Conservation (phyloP, 2,113 vertebrate species). For the Rhynchopsitta pachyrhyncha region DNA sequence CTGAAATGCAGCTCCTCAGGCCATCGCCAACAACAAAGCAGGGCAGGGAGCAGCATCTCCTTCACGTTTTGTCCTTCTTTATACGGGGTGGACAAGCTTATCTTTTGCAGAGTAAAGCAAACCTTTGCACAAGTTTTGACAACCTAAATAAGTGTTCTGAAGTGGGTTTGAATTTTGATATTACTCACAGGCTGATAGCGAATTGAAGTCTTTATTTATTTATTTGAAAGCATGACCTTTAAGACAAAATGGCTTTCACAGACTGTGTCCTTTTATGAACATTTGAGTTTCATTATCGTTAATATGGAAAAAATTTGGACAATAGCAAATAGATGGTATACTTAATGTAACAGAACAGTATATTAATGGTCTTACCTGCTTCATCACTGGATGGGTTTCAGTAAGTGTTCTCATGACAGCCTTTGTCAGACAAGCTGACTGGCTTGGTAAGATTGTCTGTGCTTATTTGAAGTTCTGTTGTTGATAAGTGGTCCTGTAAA, state of each 20-base stretch:
- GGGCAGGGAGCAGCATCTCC: background rate
- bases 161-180: background rate
- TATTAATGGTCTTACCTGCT: background rate
- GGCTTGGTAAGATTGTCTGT: background rate
- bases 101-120: background rate
- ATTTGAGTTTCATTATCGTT: background rate
- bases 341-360: background rate
- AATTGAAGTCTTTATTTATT: background rate
- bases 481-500: background rate
- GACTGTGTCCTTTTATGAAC: background rate
- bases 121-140: background rate
- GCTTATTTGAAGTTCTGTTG: background rate
- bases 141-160: background rate
- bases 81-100: background rate
- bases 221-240: background rate
- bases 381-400: background rate
- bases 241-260: background rate
- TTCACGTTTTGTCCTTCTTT: background rate
- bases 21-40: background rate
- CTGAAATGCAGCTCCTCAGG: background rate
- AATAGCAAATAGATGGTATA: background rate
- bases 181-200: background rate
- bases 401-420: background rate
- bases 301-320: background rate
- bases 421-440: background rate